phyloP scores from a whole-genome alignment of 2,113 vertebrate genomes.

The Bubo scandiacus region DNA sequence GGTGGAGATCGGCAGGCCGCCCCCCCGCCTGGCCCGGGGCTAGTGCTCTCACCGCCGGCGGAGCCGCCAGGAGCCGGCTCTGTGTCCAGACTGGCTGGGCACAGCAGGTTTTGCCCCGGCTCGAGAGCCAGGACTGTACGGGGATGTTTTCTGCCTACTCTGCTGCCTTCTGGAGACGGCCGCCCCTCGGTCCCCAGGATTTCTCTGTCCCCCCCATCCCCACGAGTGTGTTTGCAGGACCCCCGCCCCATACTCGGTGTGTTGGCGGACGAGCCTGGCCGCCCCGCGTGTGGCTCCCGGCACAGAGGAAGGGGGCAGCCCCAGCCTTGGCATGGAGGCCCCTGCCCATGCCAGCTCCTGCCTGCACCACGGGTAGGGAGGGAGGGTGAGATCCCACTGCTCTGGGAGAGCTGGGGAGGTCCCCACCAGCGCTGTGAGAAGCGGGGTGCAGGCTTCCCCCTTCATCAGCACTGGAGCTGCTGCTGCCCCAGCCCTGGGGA shows the following conservation, averaged over 20 bases:
- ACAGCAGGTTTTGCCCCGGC: not conserved
- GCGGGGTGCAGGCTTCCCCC: slow-evolving; percentile 61
- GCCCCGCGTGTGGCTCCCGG: not conserved
- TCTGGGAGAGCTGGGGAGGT: not conserved
- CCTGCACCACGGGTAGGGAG: not conserved
- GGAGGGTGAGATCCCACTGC: not conserved
- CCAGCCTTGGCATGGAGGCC: not conserved
- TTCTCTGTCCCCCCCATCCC: not conserved
- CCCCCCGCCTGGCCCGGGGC: slow-evolving; percentile 85
- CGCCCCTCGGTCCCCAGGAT: slow-evolving; percentile 11
- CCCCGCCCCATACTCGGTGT: slow-evolving; percentile 9
- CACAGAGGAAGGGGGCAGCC: not conserved
- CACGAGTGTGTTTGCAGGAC: slow-evolving; percentile 52
- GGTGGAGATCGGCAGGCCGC: slow-evolving; percentile 93
- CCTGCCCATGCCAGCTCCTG: not conserved
- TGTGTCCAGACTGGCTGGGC: not conserved
- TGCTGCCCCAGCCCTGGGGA: not conserved
- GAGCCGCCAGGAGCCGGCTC: not conserved
- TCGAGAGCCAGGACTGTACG: not conserved
- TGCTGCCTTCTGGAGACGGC: slow-evolving; percentile 60
- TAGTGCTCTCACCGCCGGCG: slow-evolving; percentile 38
- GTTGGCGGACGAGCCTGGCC: not conserved
- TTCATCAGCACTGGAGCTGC: not conserved
- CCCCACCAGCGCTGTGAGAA: not conserved
- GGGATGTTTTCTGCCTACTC: slow-evolving; percentile 49